Conservation (phyloP, 2,113 vertebrate genomes). For the Tonatia bakeri region DNA sequence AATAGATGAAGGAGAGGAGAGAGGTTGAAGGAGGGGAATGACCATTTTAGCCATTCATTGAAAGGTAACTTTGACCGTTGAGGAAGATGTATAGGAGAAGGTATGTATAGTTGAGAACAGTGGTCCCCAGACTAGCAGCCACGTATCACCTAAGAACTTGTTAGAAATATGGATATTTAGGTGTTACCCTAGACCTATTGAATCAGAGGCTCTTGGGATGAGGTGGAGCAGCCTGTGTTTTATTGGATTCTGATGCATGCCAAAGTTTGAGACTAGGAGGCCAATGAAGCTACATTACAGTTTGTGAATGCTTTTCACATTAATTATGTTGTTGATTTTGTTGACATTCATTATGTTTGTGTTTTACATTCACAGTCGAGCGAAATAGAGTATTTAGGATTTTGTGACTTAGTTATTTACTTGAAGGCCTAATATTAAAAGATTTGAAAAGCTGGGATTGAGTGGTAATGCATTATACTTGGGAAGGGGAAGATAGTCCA, state of each 20-base stretch:
- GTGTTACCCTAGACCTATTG: background rate
- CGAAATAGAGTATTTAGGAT: background rate
- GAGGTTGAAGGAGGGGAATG: background rate
- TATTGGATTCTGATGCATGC: background rate
- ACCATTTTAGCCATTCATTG: background rate
- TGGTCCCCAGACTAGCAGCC: background rate
- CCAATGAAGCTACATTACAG: background rate
- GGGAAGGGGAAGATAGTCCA: background rate
- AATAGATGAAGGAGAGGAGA: background rate
- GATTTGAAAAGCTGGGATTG: background rate
- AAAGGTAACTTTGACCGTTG: background rate
- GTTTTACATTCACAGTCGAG: constrained; percentile 6
- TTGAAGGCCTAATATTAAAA: background rate
- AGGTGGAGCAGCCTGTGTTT: background rate
- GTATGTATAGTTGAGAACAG: background rate
- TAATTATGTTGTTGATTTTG: constrained; percentile 10
- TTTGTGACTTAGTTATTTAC: background rate
- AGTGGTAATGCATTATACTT: background rate
- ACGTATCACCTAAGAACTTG: background rate
- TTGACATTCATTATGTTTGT: background rate
- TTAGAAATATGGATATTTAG: background rate
- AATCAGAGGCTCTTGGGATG: background rate
- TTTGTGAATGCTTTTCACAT: background rate
- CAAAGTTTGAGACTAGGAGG: background rate
- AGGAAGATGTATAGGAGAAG: background rate